Percentiles rank a stretch among this genome's conserved stretches.
Evolutionary conservation across 2,888 invertebrate genomes (phyloP).

Genomic region (Agonopterix arenella): DNA sequence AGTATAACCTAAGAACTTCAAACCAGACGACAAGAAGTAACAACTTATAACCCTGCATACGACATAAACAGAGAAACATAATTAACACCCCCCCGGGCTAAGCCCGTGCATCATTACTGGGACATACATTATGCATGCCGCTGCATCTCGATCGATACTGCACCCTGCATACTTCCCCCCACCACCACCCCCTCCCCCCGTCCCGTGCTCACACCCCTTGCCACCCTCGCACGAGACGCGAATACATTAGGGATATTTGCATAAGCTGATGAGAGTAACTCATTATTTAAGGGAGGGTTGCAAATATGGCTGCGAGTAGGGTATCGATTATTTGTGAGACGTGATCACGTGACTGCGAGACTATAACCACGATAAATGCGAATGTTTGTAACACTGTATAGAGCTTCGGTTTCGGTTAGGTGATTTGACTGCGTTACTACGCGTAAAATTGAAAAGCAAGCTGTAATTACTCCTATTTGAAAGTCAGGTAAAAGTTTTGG

Average conservation of each 20-base stretch:
- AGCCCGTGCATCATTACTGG: not conserved
- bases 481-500: too few species aligned
- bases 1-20: too few species aligned
- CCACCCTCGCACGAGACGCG: constrained; percentile 8
- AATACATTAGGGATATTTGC: constrained; percentile 39
- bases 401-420: too few species aligned
- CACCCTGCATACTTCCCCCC: constrained; percentile 12
- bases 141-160: constrained; percentile 28
- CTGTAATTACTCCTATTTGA: too few species aligned
- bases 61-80: not conserved
- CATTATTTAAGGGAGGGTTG: constrained; percentile 24
- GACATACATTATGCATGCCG: constrained; percentile 26
- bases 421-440: too few species aligned
- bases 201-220: constrained; percentile 14
- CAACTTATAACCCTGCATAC: too few species aligned
- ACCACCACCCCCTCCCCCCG: constrained; percentile 6
- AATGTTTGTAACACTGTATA: too few species aligned
- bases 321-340: not conserved
- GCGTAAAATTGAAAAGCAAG: too few species aligned
- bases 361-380: too few species aligned
- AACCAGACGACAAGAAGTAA: too few species aligned
- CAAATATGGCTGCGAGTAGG: not conserved
- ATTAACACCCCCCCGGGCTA: not conserved
- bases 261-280: constrained; percentile 47
- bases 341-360: too few species aligned